Percentiles rank a stretch among this genome's conserved stretches.
phyloP scores from a whole-genome alignment of 1,140 invertebrate genomes.

The Papilio polyxenes region DNA sequence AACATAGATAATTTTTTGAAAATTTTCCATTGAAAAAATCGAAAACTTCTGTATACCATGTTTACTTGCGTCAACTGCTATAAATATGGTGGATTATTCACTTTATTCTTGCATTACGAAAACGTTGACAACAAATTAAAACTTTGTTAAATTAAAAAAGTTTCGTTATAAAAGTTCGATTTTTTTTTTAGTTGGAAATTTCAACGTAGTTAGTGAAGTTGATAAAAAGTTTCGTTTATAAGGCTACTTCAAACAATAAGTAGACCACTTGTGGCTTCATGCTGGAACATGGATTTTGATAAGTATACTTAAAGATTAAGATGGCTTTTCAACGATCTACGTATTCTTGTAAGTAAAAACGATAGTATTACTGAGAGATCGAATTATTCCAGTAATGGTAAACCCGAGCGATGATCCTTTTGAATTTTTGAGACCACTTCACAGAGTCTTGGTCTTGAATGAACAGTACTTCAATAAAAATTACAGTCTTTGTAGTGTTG shows the following conservation, averaged over 20 bases:
- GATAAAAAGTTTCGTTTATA: slow-evolving; percentile 2
- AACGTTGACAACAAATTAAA: background rate
- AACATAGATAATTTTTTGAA: too few relatives aligned
- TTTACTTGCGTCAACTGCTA: background rate
- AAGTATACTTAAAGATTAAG: background rate
- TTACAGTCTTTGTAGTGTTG: too few relatives aligned
- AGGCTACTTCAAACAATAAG: slow-evolving; percentile 1
- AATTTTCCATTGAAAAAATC: too few relatives aligned
- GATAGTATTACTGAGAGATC: background rate
- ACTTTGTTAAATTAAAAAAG: background rate
- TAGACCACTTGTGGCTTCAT: slow-evolving; percentile 2
- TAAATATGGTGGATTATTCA: background rate
- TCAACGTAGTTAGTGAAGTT: background rate
- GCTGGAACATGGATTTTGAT: background rate
- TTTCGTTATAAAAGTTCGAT: background rate
- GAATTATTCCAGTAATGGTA: background rate
- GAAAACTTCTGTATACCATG: too few relatives aligned
- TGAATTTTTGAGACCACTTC: background rate
- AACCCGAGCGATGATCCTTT: background rate
- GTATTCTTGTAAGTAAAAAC: background rate
- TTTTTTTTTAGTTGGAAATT: background rate
- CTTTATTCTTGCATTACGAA: background rate
- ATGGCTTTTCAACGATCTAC: background rate
- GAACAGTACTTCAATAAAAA: too few relatives aligned
- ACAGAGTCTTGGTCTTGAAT: background rate